Base-by-base conservation (phyloP, 1,140 invertebrate genomes). In the Magallana angulata region DNA sequence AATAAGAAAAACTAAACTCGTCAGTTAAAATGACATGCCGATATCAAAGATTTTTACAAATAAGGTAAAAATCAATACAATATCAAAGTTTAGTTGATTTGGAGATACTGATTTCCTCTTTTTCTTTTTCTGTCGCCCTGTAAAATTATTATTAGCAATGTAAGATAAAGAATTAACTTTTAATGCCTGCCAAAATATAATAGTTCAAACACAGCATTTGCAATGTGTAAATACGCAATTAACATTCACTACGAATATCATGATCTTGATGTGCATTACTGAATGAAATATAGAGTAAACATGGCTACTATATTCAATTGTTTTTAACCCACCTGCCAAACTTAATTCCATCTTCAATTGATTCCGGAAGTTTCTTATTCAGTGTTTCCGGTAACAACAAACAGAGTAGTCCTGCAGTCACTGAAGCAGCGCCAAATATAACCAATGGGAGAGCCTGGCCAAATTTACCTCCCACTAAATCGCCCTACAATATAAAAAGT, bases 381-480 rank as follows among this genome's bases (percentile, higher is more conserved):
- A 95, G 95, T 3, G 96, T 96, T 94, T 96, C 96, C n/a, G 96
- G 96, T 16, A 96, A 89, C 0, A 95, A 87, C 1, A 95, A 87
- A 16, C 94, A 94, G 0, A 95, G 81, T 0, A 96, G 85, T 60
- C 95, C 96, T 48, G 96, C 95, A 76, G 95, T 87, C 57, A 96
- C 87, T 83, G 95, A 95, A 57, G 95, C 91, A 57, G 94, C 90
- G 24, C 96, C 96, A 92, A 96, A 96, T 4, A 96, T 93, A 3
- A 96, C 96, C 57, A 96, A 96, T 11, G 96, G 92, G 18, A 93
- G 71, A 57, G 96, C 91, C 62, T 89, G 86, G 7, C 89, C 90
- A 84, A 92, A 90, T 30, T 86, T 82, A 11, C 90, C 91, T 3
- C 89, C 89, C 6, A 92, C 89, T 8, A 92, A 68, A 4, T 87